phyloP scores from a whole-genome alignment of 2,888 invertebrate species.

The Latrodectus elegans region DNA sequence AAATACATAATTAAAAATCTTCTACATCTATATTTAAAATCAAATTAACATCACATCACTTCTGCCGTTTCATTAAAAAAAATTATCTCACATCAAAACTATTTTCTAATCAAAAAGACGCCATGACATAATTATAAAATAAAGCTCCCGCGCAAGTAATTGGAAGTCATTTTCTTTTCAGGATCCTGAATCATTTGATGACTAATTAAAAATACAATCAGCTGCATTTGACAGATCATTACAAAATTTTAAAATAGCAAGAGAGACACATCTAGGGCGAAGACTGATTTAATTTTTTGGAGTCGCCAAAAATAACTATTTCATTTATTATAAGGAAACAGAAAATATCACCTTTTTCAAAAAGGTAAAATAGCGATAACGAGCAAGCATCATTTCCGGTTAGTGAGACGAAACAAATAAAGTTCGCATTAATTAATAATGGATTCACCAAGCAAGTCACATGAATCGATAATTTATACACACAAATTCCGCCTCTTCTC shows the following conservation, averaged over 20 bases:
- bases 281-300: not conserved
- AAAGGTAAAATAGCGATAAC: not conserved
- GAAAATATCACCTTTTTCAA: not conserved
- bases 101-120: not conserved
- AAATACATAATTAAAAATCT: not conserved
- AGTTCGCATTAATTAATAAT: not conserved
- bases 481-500: not conserved
- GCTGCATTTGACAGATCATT: conserved; percentile 2
- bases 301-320: not conserved
- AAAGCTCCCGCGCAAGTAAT: not conserved
- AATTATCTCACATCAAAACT: not conserved
- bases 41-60: not conserved
- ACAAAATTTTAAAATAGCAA: not conserved
- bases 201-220: not conserved
- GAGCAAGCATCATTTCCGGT: too few relatives aligned
- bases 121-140: conserved; percentile 2
- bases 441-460: not conserved
- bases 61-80: not conserved
- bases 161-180: not conserved
- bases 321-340: not conserved
- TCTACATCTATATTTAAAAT: not conserved
- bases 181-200: not conserved
- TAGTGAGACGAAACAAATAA: not conserved
- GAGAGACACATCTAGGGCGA: not conserved
- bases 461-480: not conserved